Evolutionary conservation across 2,797 vertebrate species (phyloP), one percentile per base, ranked within the genome.

Genomic region (Taenioides sp.): DNA sequence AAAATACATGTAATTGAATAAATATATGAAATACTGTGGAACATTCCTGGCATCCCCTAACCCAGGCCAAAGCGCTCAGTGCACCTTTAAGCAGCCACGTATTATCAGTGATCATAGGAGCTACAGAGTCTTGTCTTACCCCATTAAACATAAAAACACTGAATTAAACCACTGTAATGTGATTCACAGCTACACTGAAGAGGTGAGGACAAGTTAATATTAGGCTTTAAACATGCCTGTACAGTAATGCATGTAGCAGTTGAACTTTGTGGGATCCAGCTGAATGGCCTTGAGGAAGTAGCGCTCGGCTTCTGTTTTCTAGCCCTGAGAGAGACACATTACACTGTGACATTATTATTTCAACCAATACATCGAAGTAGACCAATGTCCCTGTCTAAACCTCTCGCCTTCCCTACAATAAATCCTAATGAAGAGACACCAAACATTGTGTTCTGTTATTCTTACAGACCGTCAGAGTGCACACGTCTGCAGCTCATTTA

Each of bases 221-320:
- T 16, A 59, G 25, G 25, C 6, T 59, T 59, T 17, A 59, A 59
- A 59, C 25, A 17, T 28, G 25, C 25, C 27, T 3, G 6, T 27
- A 59, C 25, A 2, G 5, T 99, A 99, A 95, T 99, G 97, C 98
- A 98, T 99, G 90, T 99, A 99, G 91, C 97, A 98, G 91, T 97
- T 99, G 90, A 96, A 97, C 93, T 98, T 99, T 83, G 94, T 91
- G 70, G 98, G 96, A 91, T 99, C 98, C 69, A 99, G 94, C 71
- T 97, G 96, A 92, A 99, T 98, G 82, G 97, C 97, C 90, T 97
- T 98, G 86, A 98, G 78, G 82, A 99, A 98, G 93, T 96, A 98
- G 84, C 93, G 95, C 90, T 98, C 97, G 50, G 97, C 97, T 90
- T 98, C 97, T 75, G 84, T 92, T 89, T 98, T 98, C 88, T 96